phyloP scores from a whole-genome alignment of 2,113 vertebrate genomes.

The rat (Rattus norvegicus) region GRCr8 NC_086028.1:97033001-97033500 shows the following conservation, averaged over 20 bases:
- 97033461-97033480: neutral
- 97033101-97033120: neutral
- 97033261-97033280: neutral
- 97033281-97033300: neutral
- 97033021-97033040: neutral
- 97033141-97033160: neutral
- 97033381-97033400: too few species aligned
- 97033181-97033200: neutral
- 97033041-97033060: too few species aligned
- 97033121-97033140: neutral
- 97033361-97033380: neutral
- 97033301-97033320: neutral
- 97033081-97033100: neutral
- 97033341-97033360: neutral
- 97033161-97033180: neutral
- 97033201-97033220: neutral
- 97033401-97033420: too few species aligned
- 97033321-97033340: neutral
- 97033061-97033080: neutral
- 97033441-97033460: neutral
- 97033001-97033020: neutral
- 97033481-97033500: neutral
- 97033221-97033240: fast-evolving
- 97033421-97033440: too few species aligned
- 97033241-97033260: neutral